These are phyloP conservation scores for Piaya cayana DNA, from an alignment of 2,113 vertebrate genomes.

Conservation along the genomic window DNA sequence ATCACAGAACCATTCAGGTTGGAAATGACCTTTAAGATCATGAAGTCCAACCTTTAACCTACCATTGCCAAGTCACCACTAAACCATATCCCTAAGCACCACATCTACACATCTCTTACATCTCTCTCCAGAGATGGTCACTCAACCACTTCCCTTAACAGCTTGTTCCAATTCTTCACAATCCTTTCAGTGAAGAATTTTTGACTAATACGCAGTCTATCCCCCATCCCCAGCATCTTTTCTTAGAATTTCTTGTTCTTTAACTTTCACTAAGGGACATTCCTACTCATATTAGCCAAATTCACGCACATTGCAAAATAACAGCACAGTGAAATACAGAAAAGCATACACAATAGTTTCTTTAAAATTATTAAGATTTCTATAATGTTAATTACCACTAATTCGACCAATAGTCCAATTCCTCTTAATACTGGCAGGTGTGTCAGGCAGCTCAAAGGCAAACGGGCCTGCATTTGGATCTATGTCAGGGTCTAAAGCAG, in stretches of 20 bases:
- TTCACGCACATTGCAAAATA: not conserved
- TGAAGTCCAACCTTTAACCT: too few species aligned
- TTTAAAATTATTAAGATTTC: not conserved
- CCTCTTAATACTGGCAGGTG: slow-evolving; percentile 84
- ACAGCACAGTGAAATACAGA: not conserved
- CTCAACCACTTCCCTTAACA: too few species aligned
- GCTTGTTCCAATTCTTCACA: too few species aligned
- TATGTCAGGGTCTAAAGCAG: slow-evolving; percentile 91
- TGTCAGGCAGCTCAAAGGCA: slow-evolving; percentile 89
- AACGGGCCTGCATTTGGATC: slow-evolving; percentile 95
- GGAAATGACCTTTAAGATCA: too few species aligned
- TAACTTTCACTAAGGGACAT: not conserved
- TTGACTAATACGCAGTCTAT: too few species aligned
- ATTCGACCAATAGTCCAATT: slow-evolving; percentile 96
- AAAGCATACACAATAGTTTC: not conserved
- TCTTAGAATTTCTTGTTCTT: not conserved
- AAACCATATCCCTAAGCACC: too few species aligned
- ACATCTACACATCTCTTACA: too few species aligned
- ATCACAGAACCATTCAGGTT: too few species aligned
- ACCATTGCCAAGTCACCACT: too few species aligned
- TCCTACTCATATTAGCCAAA: not conserved
- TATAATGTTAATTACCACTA: slow-evolving; percentile 77
- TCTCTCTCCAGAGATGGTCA: too few species aligned
- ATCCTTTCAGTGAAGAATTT: too few species aligned
- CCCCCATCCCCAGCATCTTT: too few species aligned